phyloP scores from a whole-genome alignment of 2,888 invertebrate species.

The Empis stercorea region DNA sequence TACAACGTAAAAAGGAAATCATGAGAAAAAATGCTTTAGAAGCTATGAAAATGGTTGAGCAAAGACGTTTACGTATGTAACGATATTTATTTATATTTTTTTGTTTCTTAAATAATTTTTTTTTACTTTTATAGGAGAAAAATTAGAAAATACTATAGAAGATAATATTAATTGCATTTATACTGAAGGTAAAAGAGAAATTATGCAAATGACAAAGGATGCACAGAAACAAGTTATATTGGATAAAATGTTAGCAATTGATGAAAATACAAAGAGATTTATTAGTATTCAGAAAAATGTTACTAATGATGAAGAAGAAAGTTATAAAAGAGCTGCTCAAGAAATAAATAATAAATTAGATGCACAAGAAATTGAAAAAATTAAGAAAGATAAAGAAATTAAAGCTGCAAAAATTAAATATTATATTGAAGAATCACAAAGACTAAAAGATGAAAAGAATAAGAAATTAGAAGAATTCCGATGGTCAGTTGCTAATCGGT shows the following conservation, averaged over 20 bases:
- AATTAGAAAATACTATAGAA: constrained; percentile 32
- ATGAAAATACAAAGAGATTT: constrained; percentile 37
- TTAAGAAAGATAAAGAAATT: constrained; percentile 20
- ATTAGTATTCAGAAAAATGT: constrained; percentile 36
- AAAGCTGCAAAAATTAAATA: constrained; percentile 25
- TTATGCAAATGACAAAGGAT: constrained; percentile 33
- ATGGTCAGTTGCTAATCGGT: constrained; percentile 23
- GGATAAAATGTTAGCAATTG: constrained; percentile 36
- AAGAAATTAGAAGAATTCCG: constrained; percentile 18
- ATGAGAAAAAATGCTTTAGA: constrained; percentile 25
- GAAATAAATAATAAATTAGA: constrained; percentile 36
- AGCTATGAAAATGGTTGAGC: constrained; percentile 26
- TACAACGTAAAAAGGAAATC: constrained; percentile 20
- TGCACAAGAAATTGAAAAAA: constrained; percentile 25
- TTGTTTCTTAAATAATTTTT: background rate
- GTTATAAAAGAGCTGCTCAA: constrained; percentile 38
- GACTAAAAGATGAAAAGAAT: constrained; percentile 17
- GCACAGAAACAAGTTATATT: constrained; percentile 30
- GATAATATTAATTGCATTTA: constrained; percentile 33
- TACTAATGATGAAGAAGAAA: constrained; percentile 37
- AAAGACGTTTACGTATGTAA: constrained; percentile 22
- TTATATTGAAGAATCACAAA: constrained; percentile 23
- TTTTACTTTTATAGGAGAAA: constrained; percentile 18
- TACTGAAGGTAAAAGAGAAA: constrained; percentile 34
- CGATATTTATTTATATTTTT: background rate